Evolutionary conservation across 2,888 invertebrate species (phyloP), one percentile per base, ranked within the genome.

Genomic region (Tetramorium bicarinatum): DNA sequence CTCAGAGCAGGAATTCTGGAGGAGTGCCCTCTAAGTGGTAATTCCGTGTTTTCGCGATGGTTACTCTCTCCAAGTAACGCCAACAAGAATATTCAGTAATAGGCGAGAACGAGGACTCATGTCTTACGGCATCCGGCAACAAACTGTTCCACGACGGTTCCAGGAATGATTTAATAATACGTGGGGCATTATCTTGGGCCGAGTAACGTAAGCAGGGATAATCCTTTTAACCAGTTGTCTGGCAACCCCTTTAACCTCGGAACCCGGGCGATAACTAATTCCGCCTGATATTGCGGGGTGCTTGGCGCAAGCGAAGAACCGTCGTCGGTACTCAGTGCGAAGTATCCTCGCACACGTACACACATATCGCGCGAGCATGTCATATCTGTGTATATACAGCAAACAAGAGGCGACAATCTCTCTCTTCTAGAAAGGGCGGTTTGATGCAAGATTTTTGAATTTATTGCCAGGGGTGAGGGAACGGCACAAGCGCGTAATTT

Each of bases 181-280:
- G 92, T 87, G 89, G 91, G 90, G 93, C 93, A 93, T 93, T 93
- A 93, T 92, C 91, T 29, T 89, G 87, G 87, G 84, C 91, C 84
- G 89, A 88, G 91, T 88, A 92, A 91, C 91, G 90, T 93, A 93
- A 93, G 93, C 93, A 91, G 90, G 93, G 93, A 93, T 93, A 93
- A 93, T 93, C 93, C 93, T 91, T 93, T 93, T 93, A 93, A 93
- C 93, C 93, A 93, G 93, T 93, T 93, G 93, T 93, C 93, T 93
- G 90, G 92, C 92, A 93, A 93, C 93, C 93, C 93, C 93, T 93
- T 93, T 92, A 93, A 92, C 92, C 92, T 89, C 87, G 88, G 91
- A 91, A 92, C 91, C 91, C 85, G 86, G 91, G 92, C 89, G 93
- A 93, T 93, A 93, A 92, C 93, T 93, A 93, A 93, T 93, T 93